These are phyloP conservation scores for Rhinichthys osculus DNA, from an alignment of 2,797 vertebrate genomes.

Conservation along the genomic window DNA sequence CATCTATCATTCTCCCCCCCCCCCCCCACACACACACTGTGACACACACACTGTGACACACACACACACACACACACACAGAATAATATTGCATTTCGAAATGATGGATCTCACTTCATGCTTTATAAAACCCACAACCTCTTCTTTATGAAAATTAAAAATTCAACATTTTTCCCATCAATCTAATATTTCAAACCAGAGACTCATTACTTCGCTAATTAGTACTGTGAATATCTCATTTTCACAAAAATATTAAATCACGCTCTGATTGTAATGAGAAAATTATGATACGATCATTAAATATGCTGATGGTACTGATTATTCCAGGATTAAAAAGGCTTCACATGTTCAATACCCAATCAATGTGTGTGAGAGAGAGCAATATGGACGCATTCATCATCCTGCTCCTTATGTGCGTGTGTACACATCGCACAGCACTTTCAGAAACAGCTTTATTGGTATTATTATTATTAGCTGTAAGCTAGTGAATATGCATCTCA, in stretches of 20 bases:
- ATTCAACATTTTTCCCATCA: conserved; percentile 69
- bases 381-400: conserved; percentile 9
- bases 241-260: conserved; percentile 77
- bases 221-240: conserved; percentile 77
- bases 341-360: conserved; percentile 52
- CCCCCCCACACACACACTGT: conserved; percentile 42
- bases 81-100: conserved; percentile 66
- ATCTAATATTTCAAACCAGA: conserved; percentile 75
- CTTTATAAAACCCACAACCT: conserved; percentile 59
- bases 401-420: conserved; percentile 15
- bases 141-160: conserved; percentile 64
- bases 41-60: conserved; percentile 55
- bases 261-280: conserved; percentile 79
- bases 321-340: conserved; percentile 62
- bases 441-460: conserved; percentile 16
- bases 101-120: conserved; percentile 64
- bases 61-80: conserved; percentile 59
- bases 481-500: not conserved
- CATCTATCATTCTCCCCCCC: conserved; percentile 41
- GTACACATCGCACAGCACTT: not conserved
- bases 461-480: conserved; percentile 39
- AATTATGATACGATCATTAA: conserved; percentile 76
- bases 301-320: conserved; percentile 76
- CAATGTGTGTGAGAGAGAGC: conserved; percentile 47
- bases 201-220: conserved; percentile 80